phyloP scores from a whole-genome alignment of 2,113 vertebrate genomes.

The Tringa solitaria region DNA sequence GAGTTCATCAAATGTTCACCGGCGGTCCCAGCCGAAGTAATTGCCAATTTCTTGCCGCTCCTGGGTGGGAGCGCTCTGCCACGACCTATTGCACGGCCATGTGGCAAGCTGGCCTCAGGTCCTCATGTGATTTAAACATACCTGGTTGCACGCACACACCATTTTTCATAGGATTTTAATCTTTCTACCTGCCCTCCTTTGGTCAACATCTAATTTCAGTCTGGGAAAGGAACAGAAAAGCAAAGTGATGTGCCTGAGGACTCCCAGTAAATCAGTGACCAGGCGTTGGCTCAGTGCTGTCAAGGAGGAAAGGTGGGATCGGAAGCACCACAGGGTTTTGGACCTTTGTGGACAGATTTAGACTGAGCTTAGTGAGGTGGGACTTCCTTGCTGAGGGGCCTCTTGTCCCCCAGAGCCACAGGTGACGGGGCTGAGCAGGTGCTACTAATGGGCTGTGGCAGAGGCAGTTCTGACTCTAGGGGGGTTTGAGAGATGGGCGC shows the following conservation, averaged over 20 bases:
- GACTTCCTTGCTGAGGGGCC: neutral
- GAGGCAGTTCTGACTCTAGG: neutral
- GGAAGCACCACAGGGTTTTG: neutral
- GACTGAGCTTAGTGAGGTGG: neutral
- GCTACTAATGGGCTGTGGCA: neutral
- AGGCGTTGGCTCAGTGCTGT: neutral
- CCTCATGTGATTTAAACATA: neutral
- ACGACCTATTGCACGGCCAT: fast-evolving
- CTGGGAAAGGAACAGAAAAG: neutral
- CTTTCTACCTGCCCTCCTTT: neutral
- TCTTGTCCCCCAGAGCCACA: neutral
- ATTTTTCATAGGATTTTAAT: neutral
- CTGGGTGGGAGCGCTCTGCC: neutral
- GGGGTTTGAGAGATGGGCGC: neutral
- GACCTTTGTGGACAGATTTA: neutral
- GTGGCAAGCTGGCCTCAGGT: neutral
- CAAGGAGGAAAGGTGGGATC: neutral
- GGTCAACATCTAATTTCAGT: neutral
- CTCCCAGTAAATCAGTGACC: neutral
- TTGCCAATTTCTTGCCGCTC: neutral
- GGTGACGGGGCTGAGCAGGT: neutral
- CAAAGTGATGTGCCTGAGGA: neutral
- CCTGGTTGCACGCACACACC: fast-evolving
- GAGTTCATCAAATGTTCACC: neutral
- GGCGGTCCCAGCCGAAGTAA: neutral